A percentile compares a stretch with the other conserved stretches of the same genome.
phyloP scores from a whole-genome alignment of 2,797 vertebrate species.

The Acestrorhynchus altus region DNA sequence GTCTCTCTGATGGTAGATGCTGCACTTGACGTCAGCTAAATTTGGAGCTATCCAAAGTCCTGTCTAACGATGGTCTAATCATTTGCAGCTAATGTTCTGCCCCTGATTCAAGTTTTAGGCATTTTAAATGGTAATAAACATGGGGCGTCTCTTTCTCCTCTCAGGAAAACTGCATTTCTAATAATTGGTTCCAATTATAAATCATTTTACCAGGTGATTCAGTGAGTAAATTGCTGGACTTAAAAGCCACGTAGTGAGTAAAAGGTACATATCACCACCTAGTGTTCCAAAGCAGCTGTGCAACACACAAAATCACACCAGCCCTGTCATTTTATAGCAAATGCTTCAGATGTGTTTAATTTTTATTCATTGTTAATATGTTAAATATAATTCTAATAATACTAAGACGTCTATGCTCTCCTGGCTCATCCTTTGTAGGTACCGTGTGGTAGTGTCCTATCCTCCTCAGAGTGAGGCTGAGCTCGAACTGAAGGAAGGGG shows the following conservation, averaged over 20 bases:
- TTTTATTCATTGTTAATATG: not conserved
- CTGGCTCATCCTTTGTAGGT: constrained; percentile 76
- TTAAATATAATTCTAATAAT: not conserved
- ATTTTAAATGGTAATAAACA: too few species aligned
- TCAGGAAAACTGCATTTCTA: too few species aligned
- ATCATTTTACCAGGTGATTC: not conserved
- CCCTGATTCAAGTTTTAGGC: too few species aligned
- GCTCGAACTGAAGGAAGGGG: constrained; percentile 98
- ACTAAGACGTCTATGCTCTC: not conserved
- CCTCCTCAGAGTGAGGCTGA: constrained; percentile 98
- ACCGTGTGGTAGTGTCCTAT: constrained; percentile 96
- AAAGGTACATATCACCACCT: not conserved
- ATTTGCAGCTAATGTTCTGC: too few species aligned
- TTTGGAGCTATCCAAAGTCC: too few species aligned
- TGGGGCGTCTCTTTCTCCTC: too few species aligned
- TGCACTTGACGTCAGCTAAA: too few species aligned
- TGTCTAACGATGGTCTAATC: too few species aligned
- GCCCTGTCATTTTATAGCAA: not conserved
- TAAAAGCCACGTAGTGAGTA: not conserved
- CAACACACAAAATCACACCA: not conserved
- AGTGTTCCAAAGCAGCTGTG: not conserved
- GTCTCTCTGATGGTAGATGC: too few species aligned
- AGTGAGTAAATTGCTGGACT: not conserved
- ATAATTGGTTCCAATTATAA: too few species aligned
- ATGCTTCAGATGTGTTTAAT: not conserved